Percentiles rank a stretch among this genome's conserved stretches.
Evolutionary conservation across 2,113 vertebrate species (phyloP).

Genomic region (Dasyornis broadbenti): DNA sequence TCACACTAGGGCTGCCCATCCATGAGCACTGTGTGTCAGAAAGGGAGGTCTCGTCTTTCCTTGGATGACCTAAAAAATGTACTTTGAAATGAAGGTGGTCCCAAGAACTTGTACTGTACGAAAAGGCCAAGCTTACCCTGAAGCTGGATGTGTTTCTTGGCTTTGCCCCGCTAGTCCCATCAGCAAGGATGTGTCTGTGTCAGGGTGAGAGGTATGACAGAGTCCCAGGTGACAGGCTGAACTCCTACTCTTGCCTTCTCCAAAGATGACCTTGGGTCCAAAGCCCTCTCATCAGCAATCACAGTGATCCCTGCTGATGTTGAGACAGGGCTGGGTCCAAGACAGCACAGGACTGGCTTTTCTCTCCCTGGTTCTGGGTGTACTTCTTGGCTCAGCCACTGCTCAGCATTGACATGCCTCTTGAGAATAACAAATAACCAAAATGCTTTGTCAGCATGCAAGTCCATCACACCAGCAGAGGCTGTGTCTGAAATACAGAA

Average conservation of each 20-base stretch:
- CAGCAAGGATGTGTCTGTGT: neutral
- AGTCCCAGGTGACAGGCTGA: neutral
- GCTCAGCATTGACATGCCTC: neutral
- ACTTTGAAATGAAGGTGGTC: neutral
- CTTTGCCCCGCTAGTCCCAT: neutral
- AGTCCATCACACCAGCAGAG: conserved; percentile 6
- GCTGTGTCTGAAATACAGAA: conserved; percentile 30
- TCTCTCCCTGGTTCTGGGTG: neutral
- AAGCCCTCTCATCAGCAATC: neutral
- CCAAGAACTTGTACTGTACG: neutral
- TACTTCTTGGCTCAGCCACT: neutral
- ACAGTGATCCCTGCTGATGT: neutral
- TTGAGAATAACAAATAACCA: neutral
- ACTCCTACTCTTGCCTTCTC: neutral
- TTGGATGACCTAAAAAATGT: neutral
- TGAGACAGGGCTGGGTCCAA: neutral
- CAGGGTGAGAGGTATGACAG: neutral
- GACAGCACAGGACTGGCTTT: neutral
- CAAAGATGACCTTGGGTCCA: neutral
- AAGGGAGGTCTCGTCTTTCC: neutral
- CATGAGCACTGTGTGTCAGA: fast-evolving
- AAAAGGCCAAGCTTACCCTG: neutral
- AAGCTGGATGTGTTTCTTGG: neutral
- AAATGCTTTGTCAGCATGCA: conserved; percentile 27
- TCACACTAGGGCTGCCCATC: neutral